Conservation (phyloP, 2,113 vertebrate species). For the Callocephalon fimbriatum region DNA sequence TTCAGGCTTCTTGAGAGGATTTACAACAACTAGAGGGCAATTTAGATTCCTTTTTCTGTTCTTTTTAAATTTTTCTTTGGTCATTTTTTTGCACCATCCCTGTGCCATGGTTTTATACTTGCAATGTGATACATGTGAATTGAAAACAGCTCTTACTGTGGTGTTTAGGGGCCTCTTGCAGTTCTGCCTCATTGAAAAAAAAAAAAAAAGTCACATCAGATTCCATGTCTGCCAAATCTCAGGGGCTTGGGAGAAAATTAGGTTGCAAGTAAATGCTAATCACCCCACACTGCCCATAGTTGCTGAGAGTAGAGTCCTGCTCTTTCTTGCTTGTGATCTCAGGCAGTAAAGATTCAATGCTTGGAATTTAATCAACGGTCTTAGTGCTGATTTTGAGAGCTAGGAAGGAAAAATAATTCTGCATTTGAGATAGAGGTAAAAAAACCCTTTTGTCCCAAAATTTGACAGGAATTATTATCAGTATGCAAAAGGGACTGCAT, state of each 20-base stretch:
- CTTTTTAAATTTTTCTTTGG: background rate
- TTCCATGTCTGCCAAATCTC: background rate
- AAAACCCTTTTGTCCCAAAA: background rate
- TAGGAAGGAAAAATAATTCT: background rate
- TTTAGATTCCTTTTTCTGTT: background rate
- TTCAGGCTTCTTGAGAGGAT: background rate
- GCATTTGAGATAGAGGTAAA: background rate
- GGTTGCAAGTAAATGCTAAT: background rate
- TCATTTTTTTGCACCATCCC: background rate
- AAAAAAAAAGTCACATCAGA: background rate
- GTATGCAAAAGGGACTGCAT: background rate
- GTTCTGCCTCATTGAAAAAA: background rate
- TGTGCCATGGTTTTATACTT: background rate
- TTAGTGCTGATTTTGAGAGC: background rate
- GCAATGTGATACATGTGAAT: background rate
- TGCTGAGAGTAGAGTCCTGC: background rate
- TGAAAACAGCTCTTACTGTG: background rate
- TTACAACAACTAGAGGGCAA: background rate
- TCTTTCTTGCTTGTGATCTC: background rate
- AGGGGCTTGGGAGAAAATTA: background rate
- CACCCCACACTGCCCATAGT: fast-evolving
- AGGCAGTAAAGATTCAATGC: background rate
- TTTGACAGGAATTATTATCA: background rate
- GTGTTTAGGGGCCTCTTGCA: background rate
- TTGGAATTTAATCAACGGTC: background rate